Evolutionary conservation across 92 coral and sea anemone genomes (phyloP).

Genomic region (Pocillopora meandrina): DNA sequence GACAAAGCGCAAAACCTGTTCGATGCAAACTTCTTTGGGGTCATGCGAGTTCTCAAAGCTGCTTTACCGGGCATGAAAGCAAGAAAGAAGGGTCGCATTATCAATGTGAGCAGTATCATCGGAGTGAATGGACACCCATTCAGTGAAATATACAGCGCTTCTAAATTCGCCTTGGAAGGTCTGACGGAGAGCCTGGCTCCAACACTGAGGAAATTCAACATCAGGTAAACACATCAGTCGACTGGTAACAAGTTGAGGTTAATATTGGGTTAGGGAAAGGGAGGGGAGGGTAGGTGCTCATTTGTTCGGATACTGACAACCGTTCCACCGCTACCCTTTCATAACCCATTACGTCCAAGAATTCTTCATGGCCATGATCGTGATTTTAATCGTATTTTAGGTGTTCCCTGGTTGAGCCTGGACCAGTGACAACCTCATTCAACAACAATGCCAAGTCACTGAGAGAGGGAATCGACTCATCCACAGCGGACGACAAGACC

Average conservation of each 20-base stretch:
- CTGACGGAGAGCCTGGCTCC: conserved; percentile 88
- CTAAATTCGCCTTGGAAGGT: conserved; percentile 92
- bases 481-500: conserved; percentile 66
- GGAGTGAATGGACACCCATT: conserved; percentile 83
- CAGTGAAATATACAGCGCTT: conserved; percentile 76
- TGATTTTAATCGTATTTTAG: conserved; percentile 7
- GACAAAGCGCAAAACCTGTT: conserved; percentile 61
- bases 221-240: conserved; percentile 48
- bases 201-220: conserved; percentile 67
- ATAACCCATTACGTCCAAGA: too few species aligned
- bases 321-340: too few species aligned
- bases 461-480: conserved; percentile 68
- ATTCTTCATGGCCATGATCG: not conserved
- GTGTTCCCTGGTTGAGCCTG: conserved; percentile 66
- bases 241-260: not conserved
- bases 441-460: conserved; percentile 66
- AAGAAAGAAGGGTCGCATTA: conserved; percentile 74
- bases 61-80: conserved; percentile 87
- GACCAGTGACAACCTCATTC: conserved; percentile 71
- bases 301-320: too few species aligned
- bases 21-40: conserved; percentile 86
- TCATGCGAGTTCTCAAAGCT: conserved; percentile 71
- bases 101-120: conserved; percentile 74
- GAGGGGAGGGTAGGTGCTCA: too few species aligned
- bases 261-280: too few species aligned